phyloP scores from a whole-genome alignment of 2,888 invertebrate genomes.

The Galerucella pusilla region DNA sequence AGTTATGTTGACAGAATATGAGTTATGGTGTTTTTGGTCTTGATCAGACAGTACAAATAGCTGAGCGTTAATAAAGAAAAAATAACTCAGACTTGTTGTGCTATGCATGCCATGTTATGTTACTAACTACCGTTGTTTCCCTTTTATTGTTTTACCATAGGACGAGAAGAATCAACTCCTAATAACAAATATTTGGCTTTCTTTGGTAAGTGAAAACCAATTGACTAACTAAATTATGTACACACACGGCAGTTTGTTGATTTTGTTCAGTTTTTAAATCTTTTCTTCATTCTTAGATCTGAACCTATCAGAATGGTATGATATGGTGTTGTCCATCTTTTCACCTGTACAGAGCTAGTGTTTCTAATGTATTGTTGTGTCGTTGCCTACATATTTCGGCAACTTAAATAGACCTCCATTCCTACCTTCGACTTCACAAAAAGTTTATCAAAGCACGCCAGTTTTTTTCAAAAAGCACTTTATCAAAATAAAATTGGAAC shows the following conservation, averaged over 20 bases:
- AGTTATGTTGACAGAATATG: conserved; percentile 1
- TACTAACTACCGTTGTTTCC: conserved; percentile 71
- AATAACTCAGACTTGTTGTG: conserved; percentile 53
- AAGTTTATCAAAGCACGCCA: too few relatives aligned
- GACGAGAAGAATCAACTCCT: conserved; percentile 96
- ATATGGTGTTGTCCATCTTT: conserved; percentile 53
- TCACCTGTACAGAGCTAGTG: conserved; percentile 55
- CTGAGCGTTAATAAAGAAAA: conserved; percentile 13
- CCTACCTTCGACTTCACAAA: conserved; percentile 1
- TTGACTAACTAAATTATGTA: conserved; percentile 64
- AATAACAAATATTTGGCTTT: conserved; percentile 95
- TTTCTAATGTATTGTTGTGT: conserved; percentile 42
- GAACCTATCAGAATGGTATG: conserved; percentile 52
- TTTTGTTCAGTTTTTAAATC: conserved; percentile 56
- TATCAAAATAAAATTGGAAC: neutral
- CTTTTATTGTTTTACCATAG: conserved; percentile 83
- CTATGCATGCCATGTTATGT: conserved; percentile 65
- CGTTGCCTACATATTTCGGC: conserved; percentile 38
- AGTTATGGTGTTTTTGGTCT: conserved; percentile 23
- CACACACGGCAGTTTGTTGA: conserved; percentile 65
- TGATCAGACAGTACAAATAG: conserved; percentile 38
- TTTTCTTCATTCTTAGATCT: conserved; percentile 56
- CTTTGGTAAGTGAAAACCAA: conserved; percentile 85
- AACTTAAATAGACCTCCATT: conserved; percentile 26
- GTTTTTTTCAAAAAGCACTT: neutral